phyloP scores from a whole-genome alignment of 2,113 vertebrate species.

The Podarcis muralis region DNA sequence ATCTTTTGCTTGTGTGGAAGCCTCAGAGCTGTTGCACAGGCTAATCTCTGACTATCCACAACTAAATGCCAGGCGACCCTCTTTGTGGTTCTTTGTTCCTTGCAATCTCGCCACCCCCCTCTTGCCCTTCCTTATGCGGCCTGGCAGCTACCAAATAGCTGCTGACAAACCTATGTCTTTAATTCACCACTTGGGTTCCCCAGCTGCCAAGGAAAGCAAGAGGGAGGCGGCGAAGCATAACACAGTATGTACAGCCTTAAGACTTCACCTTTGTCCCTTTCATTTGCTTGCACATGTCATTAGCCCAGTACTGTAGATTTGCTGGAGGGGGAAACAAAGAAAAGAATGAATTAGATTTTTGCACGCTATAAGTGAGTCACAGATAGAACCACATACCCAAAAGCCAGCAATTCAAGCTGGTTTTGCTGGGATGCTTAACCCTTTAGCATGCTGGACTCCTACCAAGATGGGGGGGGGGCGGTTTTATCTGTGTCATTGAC shows the following conservation, averaged over 20 bases:
- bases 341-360: neutral
- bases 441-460: neutral
- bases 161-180: neutral
- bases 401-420: no score
- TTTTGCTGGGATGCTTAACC: neutral
- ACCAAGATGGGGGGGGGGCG: no score
- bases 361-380: neutral
- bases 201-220: neutral
- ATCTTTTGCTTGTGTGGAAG: neutral
- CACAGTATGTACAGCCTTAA: neutral
- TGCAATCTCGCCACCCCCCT: neutral
- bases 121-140: slow-evolving; percentile 1
- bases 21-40: neutral
- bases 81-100: slow-evolving; percentile 6
- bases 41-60: neutral
- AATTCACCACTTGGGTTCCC: neutral
- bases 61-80: neutral
- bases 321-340: slow-evolving; percentile 66
- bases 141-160: neutral
- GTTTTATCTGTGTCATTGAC: neutral
- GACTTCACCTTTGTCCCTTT: slow-evolving; percentile 75
- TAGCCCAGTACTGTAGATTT: slow-evolving; percentile 78
- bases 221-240: neutral
- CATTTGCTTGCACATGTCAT: slow-evolving; percentile 72
- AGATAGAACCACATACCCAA: neutral